Percentiles rank a stretch among this genome's conserved stretches.
Evolutionary conservation across 2,888 invertebrate species (phyloP).

Genomic region (Ephialtes manifestator): DNA sequence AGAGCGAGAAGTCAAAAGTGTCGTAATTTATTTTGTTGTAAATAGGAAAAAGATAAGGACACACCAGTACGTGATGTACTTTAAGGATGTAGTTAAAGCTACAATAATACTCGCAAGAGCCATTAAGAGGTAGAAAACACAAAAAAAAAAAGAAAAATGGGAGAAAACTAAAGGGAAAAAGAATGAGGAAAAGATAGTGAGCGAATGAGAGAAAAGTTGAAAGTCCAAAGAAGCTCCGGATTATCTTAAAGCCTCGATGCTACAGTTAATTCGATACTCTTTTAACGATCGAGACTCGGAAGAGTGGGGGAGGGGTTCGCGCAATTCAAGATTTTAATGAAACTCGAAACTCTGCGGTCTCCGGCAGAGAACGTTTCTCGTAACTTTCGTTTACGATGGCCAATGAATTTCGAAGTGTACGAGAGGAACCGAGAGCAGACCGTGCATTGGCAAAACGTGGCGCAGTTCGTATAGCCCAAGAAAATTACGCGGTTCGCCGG

Average conservation of each 20-base stretch:
- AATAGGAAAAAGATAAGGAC: conserved; percentile 5
- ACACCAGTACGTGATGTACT: not conserved
- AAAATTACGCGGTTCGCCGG: conserved; percentile 63
- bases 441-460: not conserved
- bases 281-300: conserved; percentile 55
- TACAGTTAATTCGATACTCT: conserved; percentile 63
- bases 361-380: conserved; percentile 53
- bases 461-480: conserved; percentile 6
- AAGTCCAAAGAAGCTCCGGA: conserved; percentile 36
- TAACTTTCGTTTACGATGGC: conserved; percentile 68
- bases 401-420: conserved; percentile 61
- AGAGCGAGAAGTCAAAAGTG: not conserved
- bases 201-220: not conserved
- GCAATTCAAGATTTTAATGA: conserved; percentile 62
- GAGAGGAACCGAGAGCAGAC: conserved; percentile 23
- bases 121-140: no score
- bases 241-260: conserved; percentile 46
- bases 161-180: not conserved
- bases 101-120: not conserved
- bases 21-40: not conserved
- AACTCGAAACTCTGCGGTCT: conserved; percentile 56
- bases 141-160: not conserved
- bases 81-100: not conserved
- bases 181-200: conserved; percentile 20
- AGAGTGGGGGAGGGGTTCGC: not conserved